Percentiles rank a stretch among this genome's conserved stretches.
Conservation (phyloP, 30 jellyfish, hydroid and myxozoan species). For the Chrysaora quinquecirrha region DNA sequence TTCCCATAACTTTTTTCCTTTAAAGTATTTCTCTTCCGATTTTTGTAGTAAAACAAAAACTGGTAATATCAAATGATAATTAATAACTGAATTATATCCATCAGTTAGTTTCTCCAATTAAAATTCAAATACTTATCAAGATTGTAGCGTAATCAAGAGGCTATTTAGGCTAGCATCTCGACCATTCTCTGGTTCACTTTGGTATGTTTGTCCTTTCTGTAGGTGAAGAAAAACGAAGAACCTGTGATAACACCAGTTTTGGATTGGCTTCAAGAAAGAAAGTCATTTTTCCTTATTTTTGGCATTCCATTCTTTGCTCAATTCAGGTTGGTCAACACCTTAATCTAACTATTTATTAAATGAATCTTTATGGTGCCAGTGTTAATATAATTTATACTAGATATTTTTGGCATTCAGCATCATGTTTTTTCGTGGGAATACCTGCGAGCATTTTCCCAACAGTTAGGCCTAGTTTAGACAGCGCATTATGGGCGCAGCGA, state of each 20-base stretch:
- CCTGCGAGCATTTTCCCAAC: too few species aligned
- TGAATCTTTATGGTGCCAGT: too few species aligned
- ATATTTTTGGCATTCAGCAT: too few species aligned
- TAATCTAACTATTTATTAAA: too few species aligned
- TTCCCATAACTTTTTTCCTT: too few species aligned
- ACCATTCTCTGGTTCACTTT: neutral
- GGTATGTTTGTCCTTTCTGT: neutral
- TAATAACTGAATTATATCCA: too few species aligned
- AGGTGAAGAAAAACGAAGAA: constrained; percentile 58
- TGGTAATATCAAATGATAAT: neutral
- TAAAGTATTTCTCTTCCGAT: too few species aligned
- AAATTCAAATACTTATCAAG: neutral
- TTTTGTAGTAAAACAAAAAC: neutral
- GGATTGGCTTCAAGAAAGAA: constrained; percentile 80
- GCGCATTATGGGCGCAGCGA: too few species aligned
- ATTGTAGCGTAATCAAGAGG: neutral
- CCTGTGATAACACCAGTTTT: constrained; percentile 62
- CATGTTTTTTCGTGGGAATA: too few species aligned
- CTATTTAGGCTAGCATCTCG: neutral
- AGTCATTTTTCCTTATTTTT: constrained; percentile 42
- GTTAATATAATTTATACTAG: too few species aligned
- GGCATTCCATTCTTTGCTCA: constrained; percentile 60
- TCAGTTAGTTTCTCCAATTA: neutral
- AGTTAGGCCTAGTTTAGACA: too few species aligned
- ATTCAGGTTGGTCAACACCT: constrained; percentile 77